Percentiles rank a stretch among this genome's conserved stretches.
phyloP scores from a whole-genome alignment of 92 coral and sea anemone species.

The Desmophyllum pertusum region DNA sequence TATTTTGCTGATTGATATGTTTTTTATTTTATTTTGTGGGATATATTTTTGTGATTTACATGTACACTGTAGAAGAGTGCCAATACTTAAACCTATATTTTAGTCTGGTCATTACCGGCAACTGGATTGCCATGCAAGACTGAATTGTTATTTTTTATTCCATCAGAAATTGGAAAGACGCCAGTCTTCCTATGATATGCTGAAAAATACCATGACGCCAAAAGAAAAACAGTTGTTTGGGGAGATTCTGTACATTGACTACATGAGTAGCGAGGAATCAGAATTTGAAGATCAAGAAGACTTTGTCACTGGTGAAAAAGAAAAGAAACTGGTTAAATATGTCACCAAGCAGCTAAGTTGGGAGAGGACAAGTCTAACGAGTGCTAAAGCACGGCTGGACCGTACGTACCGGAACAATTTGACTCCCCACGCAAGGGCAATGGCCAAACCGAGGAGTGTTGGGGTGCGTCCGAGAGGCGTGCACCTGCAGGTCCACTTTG shows the following conservation, averaged over 20 bases:
- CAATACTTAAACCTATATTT: no score
- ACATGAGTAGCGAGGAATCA: conserved; percentile 17
- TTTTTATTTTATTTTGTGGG: no score
- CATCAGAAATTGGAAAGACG: conserved; percentile 8
- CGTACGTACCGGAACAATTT: background rate
- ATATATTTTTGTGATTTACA: no score
- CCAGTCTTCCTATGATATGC: background rate
- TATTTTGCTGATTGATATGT: no score
- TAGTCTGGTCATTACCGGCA: no score
- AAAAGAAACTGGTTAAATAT: background rate
- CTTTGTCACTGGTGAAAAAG: background rate
- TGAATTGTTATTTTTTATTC: no score
- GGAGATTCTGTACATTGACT: conserved; percentile 2
- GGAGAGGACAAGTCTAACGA: background rate
- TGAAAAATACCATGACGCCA: background rate
- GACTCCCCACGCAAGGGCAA: background rate
- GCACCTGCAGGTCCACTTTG: background rate
- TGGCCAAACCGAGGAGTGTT: background rate
- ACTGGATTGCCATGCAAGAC: no score
- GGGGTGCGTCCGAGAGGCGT: background rate
- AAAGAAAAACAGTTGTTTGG: background rate
- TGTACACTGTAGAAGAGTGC: no score
- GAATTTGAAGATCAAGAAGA: background rate
- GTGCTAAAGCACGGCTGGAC: background rate
- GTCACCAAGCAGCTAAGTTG: background rate